Base-by-base conservation (phyloP, 2,888 invertebrate species). In the Timandra comae region DNA sequence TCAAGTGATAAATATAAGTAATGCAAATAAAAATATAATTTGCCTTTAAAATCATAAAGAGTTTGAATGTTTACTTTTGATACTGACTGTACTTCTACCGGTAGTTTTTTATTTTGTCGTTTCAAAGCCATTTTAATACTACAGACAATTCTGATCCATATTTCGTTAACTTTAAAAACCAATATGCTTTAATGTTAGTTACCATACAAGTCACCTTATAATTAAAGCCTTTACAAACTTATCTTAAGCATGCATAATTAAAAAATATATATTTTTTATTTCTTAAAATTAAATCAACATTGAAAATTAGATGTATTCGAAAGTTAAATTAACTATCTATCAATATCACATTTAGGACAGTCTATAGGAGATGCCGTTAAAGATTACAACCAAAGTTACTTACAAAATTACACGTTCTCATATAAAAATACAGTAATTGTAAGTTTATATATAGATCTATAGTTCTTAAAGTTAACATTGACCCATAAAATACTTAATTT, bases 311-410 rank as follows among this genome's bases (percentile, higher is more conserved):
- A 35, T 42, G 31, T 52, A 52, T 48, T 48, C 31, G 43, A 54
- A 57, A 60, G 59, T 49, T 61, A 63, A 56, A 59, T 60, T 59
- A 53, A 62, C 52, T 58, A 62, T 35, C 64, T 59, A 68, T 62
- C 63, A 63, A 64, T 73, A 74, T 74, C 74, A 74, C 74, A 74
- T 67, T 54, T 55, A 60, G 57, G 63, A 71, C 74, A 74, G 74
- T 74, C 74, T 70, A 67, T 59, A 62, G 50, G 65, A 67, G 63
- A 69, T 67, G 62, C 60, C 64, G 52, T 61, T 61, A 51, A 22
- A 63, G 41, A 57, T 56, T 66, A 65, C 59, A 71, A 70, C 58
- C 63, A 56, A 68, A 59, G 50, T 51, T 52, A 45, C 41, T 46
- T 51, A 56, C 47, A 52, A 56, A 53, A 42, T 35, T 46, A 49